Conservation (phyloP, 2,888 invertebrate genomes). For the Drosophila demipolita region DNA sequence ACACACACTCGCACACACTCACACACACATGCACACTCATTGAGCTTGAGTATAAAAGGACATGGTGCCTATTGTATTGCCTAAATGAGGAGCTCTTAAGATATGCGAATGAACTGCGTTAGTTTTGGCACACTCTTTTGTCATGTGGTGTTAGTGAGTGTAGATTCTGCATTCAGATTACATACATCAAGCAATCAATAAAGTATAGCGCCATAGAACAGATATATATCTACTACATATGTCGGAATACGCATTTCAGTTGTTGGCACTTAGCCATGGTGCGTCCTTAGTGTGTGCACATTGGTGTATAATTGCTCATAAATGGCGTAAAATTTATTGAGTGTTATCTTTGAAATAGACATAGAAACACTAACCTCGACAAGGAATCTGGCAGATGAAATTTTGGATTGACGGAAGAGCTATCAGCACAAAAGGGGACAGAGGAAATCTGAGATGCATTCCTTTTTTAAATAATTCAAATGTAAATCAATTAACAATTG, state of each 20-base stretch:
- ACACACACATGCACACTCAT: constrained; percentile 1
- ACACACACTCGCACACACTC: constrained; percentile 27
- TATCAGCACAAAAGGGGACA: not conserved
- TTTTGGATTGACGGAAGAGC: not conserved
- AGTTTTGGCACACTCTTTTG: constrained; percentile 33
- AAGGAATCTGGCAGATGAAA: not conserved
- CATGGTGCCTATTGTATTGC: constrained; percentile 40
- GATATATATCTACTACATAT: constrained; percentile 9
- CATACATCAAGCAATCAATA: constrained; percentile 74
- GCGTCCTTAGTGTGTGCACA: constrained; percentile 54
- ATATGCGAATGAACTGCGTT: constrained; percentile 66
- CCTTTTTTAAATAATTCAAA: not conserved
- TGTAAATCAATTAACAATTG: not conserved
- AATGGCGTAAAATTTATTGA: not conserved
- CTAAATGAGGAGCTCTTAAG: constrained; percentile 58
- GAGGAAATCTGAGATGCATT: no score
- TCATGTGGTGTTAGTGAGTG: constrained; percentile 43
- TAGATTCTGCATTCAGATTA: constrained; percentile 67
- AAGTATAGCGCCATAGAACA: constrained; percentile 46
- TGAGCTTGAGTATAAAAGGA: constrained; percentile 1
- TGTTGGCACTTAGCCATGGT: constrained; percentile 64
- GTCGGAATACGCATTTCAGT: constrained; percentile 14
- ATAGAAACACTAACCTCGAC: not conserved
- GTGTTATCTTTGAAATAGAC: not conserved
- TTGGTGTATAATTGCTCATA: constrained; percentile 8